phyloP scores from a whole-genome alignment of 2,888 invertebrate genomes.

The Pseudeuparius sepicola region DNA sequence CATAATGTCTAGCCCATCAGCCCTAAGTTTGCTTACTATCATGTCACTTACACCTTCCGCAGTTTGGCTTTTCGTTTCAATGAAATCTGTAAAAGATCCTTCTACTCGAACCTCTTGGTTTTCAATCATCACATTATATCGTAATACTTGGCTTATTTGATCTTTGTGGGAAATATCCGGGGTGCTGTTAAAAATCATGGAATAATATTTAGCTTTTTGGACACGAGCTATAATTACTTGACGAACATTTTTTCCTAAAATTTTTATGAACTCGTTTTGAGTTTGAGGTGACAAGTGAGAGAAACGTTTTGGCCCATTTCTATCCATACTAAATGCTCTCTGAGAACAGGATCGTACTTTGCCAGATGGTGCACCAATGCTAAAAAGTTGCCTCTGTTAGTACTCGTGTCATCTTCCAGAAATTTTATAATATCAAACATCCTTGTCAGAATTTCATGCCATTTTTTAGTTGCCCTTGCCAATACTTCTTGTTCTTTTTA shows the following conservation, averaged over 20 bases:
- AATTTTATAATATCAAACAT: constrained; percentile 1
- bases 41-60: no score
- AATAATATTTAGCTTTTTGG: no score
- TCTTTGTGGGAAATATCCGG: constrained; percentile 18
- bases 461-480: neutral
- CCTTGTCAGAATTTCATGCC: constrained; percentile 4
- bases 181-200: constrained; percentile 15
- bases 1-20: constrained; percentile 23
- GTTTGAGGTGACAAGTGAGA: no score
- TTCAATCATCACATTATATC: constrained; percentile 23
- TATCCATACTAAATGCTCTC: no score
- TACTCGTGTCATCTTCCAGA: neutral
- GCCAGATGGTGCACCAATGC: no score
- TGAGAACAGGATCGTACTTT: no score
- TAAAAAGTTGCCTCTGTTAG: constrained; percentile 2
- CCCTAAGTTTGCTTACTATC: constrained; percentile 20
- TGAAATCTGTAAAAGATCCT: constrained; percentile 25
- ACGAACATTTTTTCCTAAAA: no score
- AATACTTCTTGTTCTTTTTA: neutral
- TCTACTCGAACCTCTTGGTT: constrained; percentile 19
- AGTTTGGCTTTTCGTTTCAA: constrained; percentile 25
- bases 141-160: constrained; percentile 23
- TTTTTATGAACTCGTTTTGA: no score
- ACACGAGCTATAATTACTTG: no score
- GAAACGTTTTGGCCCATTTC: no score